These are phyloP conservation scores for Oryctolagus cuniculus DNA, from an alignment of 2,113 vertebrate species.

Conservation along the genomic window DNA sequence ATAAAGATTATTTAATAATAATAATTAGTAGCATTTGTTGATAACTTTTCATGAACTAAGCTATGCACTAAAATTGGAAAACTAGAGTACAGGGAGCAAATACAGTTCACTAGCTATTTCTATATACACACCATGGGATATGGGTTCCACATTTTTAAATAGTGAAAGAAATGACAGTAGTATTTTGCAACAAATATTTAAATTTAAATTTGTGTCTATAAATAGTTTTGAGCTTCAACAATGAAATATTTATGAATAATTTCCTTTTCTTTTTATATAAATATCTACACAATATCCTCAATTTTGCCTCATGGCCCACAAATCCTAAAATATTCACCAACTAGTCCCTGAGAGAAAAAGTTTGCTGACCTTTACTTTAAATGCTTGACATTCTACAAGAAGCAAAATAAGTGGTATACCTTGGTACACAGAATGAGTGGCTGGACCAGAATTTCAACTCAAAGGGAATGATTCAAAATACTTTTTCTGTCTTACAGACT, in stretches of 20 bases:
- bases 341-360: neutral
- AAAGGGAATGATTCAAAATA: neutral
- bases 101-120: neutral
- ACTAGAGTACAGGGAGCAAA: neutral
- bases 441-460: neutral
- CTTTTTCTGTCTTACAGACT: neutral
- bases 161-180: neutral
- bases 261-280: neutral
- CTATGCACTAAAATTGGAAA: neutral
- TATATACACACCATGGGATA: neutral
- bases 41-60: neutral
- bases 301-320: neutral
- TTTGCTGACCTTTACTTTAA: neutral
- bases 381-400: neutral
- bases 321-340: neutral
- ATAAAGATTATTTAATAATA: neutral
- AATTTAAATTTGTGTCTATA: neutral
- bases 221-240: neutral
- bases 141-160: neutral
- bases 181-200: neutral
- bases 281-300: neutral
- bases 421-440: neutral
- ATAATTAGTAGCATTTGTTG: no score
- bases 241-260: neutral
- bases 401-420: neutral